Conservation (phyloP, 2,113 vertebrate genomes). For the Hydrolagus affinis region DNA sequence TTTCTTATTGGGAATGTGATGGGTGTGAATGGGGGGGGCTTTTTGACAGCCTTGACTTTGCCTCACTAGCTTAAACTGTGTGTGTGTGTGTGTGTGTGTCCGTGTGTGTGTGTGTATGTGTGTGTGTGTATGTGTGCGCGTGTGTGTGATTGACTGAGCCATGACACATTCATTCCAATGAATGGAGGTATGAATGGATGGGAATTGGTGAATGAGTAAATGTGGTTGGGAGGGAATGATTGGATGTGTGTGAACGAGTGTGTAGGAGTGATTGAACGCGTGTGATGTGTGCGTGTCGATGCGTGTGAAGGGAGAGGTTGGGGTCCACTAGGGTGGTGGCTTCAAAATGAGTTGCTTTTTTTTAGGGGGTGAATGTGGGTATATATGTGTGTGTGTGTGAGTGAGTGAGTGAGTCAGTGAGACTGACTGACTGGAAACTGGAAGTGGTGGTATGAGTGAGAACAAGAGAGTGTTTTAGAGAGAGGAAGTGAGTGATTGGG, state of each 20-base stretch:
- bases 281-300: not conserved
- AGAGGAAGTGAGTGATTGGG: not conserved
- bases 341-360: no score
- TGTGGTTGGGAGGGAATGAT: not conserved
- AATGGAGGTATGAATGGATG: not conserved
- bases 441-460: no score
- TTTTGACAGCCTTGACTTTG: no score
- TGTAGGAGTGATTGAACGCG: not conserved
- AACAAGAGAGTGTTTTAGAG: no score
- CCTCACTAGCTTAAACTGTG: no score
- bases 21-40: no score
- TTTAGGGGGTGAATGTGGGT: not conserved
- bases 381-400: no score
- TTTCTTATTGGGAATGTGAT: no score
- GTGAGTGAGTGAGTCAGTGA: no score
- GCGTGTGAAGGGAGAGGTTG: not conserved
- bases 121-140: not conserved
- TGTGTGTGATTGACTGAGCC: not conserved
- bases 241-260: not conserved
- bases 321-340: not conserved
- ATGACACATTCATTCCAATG: not conserved
- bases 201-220: not conserved
- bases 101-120: not conserved
- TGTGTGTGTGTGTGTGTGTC: not conserved
- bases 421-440: no score